These are phyloP conservation scores for Rugalucina vietnamica DNA, from an alignment of 2,888 invertebrate genomes.

Conservation along the genomic window DNA sequence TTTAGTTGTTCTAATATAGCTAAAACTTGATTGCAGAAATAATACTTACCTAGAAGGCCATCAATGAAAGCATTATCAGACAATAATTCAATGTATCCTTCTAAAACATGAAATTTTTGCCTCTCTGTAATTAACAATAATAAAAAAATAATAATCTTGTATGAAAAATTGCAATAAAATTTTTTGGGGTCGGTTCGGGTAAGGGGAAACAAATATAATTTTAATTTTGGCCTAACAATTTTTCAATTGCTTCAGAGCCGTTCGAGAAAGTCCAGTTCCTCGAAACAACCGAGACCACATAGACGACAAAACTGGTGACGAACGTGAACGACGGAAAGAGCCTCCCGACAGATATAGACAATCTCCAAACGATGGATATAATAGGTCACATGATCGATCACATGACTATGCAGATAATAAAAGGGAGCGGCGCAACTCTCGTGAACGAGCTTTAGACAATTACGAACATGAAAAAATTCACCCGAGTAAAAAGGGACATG, in stretches of 20 bases:
- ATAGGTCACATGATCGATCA: conserved; percentile 54
- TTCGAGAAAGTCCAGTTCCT: conserved; percentile 56
- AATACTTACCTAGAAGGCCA: too few species aligned
- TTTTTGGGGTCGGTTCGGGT: too few species aligned
- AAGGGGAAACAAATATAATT: too few species aligned
- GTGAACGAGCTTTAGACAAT: conserved; percentile 51
- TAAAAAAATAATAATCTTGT: too few species aligned
- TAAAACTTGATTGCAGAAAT: too few species aligned
- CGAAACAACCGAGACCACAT: conserved; percentile 49
- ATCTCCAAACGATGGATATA: conserved; percentile 65
- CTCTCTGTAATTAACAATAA: too few species aligned
- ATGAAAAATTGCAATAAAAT: too few species aligned
- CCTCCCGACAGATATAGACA: conserved; percentile 69
- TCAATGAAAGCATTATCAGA: too few species aligned
- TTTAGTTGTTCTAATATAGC: too few species aligned
- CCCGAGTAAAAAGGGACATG: conserved; percentile 42
- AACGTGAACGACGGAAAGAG: conserved; percentile 65
- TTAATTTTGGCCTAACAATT: background rate
- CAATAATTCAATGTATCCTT: too few species aligned
- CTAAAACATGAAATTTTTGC: too few species aligned
- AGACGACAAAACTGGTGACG: conserved; percentile 57
- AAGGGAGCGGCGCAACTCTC: conserved; percentile 61
- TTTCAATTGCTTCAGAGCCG: conserved; percentile 34
- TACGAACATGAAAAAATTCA: conserved; percentile 53
- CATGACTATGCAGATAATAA: conserved; percentile 70